Base-by-base conservation (phyloP, 2,113 vertebrate species). In the Lethenteron reissneri region DNA sequence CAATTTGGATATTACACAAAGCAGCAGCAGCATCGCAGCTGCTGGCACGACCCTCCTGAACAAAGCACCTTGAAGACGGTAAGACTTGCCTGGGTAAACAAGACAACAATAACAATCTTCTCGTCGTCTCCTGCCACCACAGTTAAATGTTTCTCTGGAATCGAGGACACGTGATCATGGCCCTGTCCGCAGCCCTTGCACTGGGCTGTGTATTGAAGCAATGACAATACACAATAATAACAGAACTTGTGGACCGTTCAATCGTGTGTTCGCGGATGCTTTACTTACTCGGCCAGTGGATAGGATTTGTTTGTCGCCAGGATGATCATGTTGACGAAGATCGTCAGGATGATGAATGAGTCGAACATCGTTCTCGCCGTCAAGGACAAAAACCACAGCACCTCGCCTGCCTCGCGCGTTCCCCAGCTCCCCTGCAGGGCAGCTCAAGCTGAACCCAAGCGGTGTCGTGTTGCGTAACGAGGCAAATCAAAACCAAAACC, bases 281-380 rank as follows among this genome's bases (percentile, higher is more conserved):
- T 71, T 73, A 73, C 73, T 73, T 41, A 73, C 73, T 73, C 73
- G 56, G 70, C 17, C 57, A 71, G 19, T n/a, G 19, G 14, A 71
- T 71, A 57, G 68, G 71, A 71, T 59, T 56, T 73, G 58, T 73
- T 73, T 41, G 71, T 71, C 57, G 73, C 73, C 73, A 73, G 73
- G 25, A 73, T 17, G 62, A 73, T 62, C 73, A 73, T 73, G 69
- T 73, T 73, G 10, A 73, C 58, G 71, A 73, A 73, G 58, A 73
- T 73, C 60, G 73, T 71, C 57, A 70, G 58, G 71, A 73, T 71
- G 58, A 73, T 73, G 41, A 71, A 17, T 56, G 68, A 73, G 71
- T 73, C 70, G 64, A 73, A 73, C 58, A 11, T n/a, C 71, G 73
- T 73, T 57, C 57, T 19, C 57, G 9, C 8, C 69, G 11, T 71